Evolutionary conservation across 2,797 vertebrate species (phyloP).

Genomic region (Toxotes lorentzi): DNA sequence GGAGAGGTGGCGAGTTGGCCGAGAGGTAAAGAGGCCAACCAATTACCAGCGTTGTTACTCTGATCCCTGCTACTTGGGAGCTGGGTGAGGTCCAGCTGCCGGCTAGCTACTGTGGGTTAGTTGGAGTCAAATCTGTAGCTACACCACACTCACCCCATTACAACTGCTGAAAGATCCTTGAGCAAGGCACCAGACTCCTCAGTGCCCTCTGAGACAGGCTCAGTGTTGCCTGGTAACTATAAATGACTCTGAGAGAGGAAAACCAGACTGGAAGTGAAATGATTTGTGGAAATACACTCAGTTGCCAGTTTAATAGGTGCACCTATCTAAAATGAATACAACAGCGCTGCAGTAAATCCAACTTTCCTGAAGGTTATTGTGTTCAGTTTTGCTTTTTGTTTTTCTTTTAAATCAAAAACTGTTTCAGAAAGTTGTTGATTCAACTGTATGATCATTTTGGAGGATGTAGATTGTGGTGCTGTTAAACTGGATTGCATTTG

Average conservation of each 20-base stretch:
- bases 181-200: conserved; percentile 43
- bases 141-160: conserved; percentile 6
- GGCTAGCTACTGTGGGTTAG: conserved; percentile 55
- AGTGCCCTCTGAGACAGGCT: conserved; percentile 22
- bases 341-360: neutral
- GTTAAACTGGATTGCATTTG: neutral
- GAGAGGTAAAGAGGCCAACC: conserved; percentile 53
- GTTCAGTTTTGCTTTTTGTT: neutral
- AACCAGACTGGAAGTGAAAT: conserved; percentile 26
- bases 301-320: neutral
- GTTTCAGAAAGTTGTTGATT: neutral
- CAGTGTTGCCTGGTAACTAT: conserved; percentile 46
- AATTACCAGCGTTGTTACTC: conserved; percentile 55
- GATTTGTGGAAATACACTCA: neutral
- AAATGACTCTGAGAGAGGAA: conserved; percentile 11
- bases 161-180: conserved; percentile 41
- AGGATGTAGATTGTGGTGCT: neutral
- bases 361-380: neutral
- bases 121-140: conserved; percentile 50
- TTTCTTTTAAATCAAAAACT: no score
- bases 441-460: neutral
- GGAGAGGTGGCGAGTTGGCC: conserved; percentile 48
- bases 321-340: neutral
- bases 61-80: conserved; percentile 54
- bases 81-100: conserved; percentile 45